Evolutionary conservation across 2,797 vertebrate genomes (phyloP), one percentile per base, ranked within the genome.

Genomic region (Pseudochirops corinnae): DNA sequence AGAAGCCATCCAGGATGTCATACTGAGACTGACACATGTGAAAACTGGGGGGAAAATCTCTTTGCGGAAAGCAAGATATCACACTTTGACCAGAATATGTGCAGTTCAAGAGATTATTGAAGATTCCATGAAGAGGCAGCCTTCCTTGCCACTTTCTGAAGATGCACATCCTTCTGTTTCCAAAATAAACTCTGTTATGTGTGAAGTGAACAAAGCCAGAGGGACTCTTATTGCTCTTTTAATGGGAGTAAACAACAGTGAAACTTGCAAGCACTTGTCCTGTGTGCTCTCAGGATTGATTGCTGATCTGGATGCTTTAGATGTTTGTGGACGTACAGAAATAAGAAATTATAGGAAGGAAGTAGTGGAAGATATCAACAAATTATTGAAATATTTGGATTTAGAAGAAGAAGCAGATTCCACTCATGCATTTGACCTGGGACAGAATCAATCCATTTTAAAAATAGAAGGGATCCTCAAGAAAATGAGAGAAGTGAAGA

Each of bases 331-430:
- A 24, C 99, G 97, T 39, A 98, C 99, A 0, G 99, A 99, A 0
- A 99, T 99, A 97, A 99, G 99, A 56, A 99, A 99, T 94, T 99
- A 99, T 98, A 99, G 99, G 62, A 99, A 99, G 94, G 99, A 99
- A 98, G 99, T 99, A 0, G 99, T 99, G 94, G 99, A 99, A 97
- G 99, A 99, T 98, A 99, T 99, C 97, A 99, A 99, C 97, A 99
- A 99, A 50, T 98, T 99, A 92, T 98, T 99, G 93, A 99, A 99
- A 92, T 99, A 99, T 90, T 98, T 99, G 97, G 99, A 99, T 97
- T 98, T 99, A 95, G 99, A 99, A 96, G 99, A 99, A 92, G 99
- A 99, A 98, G 99, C 99, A 24, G 99, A 99, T 50, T 99, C 99
- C 96, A 99, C 99, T 0, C 98, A 98, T 0, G 98, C 98, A 1